These are phyloP conservation scores for Plebejus argus DNA, from an alignment of 2,888 invertebrate genomes.

Conservation along the genomic window DNA sequence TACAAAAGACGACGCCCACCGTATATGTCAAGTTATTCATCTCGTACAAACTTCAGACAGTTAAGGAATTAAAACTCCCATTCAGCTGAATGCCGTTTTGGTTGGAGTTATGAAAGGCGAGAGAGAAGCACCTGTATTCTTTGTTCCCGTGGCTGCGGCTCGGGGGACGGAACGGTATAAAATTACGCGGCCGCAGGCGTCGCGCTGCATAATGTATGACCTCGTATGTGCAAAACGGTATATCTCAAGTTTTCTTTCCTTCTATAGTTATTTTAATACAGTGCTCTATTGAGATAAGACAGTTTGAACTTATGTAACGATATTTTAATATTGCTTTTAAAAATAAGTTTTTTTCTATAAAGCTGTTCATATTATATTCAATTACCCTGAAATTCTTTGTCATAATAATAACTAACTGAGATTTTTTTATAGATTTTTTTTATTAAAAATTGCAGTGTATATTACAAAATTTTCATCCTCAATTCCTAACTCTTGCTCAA, in stretches of 20 bases:
- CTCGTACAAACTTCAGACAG: slow-evolving; percentile 1
- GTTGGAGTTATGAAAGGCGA: slow-evolving; percentile 8
- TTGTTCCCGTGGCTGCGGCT: slow-evolving; percentile 55
- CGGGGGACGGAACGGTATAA: slow-evolving; percentile 43
- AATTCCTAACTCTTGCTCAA: not conserved
- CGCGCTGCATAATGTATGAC: slow-evolving; percentile 40
- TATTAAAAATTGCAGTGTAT: no score
- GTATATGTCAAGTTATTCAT: slow-evolving; percentile 1
- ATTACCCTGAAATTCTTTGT: not conserved
- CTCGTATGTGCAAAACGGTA: slow-evolving; percentile 14
- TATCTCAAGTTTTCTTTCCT: not conserved
- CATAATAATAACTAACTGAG: not conserved
- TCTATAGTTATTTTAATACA: not conserved
- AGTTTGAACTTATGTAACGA: not conserved
- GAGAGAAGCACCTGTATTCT: slow-evolving; percentile 42
- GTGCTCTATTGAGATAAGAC: not conserved
- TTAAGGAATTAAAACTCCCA: slow-evolving; percentile 10
- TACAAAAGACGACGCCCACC: not conserved
- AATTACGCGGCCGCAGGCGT: slow-evolving; percentile 40
- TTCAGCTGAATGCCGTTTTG: slow-evolving; percentile 18
- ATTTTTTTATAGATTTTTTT: no score
- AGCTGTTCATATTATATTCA: not conserved
- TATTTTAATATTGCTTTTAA: no score
- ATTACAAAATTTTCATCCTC: no score
- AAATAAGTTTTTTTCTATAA: not conserved